Base-by-base conservation (phyloP, 2,113 vertebrate genomes). In the Callaeas wilsoni region DNA sequence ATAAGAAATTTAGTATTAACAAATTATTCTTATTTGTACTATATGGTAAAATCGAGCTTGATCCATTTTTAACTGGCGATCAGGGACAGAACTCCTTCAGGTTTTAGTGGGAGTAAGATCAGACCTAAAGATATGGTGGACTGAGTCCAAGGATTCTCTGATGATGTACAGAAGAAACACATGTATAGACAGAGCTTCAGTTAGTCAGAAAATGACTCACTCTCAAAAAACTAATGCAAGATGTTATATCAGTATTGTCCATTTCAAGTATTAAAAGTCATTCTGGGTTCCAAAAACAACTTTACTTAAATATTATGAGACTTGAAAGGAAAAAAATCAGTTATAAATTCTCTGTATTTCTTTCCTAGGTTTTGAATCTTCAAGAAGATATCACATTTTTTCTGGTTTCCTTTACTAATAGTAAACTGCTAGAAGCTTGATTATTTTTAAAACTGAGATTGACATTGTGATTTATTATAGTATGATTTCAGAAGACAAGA, bases 121-220 rank as follows among this genome's bases (percentile, higher is more conserved):
- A 97, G 90, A 73, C 71, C 55, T 83, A 88, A 79, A 91, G 89
- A 96, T 69, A 86, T 0, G 1, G 84, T 95, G 93, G 90, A 92
- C 64, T 0, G 1, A 63, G 25, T 94, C 92, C 87, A 96, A 94
- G 67, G 87, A 91, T 94, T 92, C 69, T 91, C 80, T 91, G 80
- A 95, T 89, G 76, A 91, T 91, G 53, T 68, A 39, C 74, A 96
- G 84, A 94, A 94, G 87, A 91, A 91, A 93, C 78, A 82, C 42
- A 87, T 78, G 87, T 77, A 79, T 6, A 94, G 91, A 73, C 62
- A 93, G 84, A 90, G 37, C 75, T 81, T 93, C 79, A 84, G 70
- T 85, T 83, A 94, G 75, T 88, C 78, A 88, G 68, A 96, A 94
- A 92, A 95, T 81, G 85, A 85, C 88, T 96, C 71, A 41, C 76